Evolutionary conservation across 2,888 invertebrate genomes (phyloP), one percentile per base, ranked within the genome.

Genomic region (Vannuccia rotundouncinata): DNA sequence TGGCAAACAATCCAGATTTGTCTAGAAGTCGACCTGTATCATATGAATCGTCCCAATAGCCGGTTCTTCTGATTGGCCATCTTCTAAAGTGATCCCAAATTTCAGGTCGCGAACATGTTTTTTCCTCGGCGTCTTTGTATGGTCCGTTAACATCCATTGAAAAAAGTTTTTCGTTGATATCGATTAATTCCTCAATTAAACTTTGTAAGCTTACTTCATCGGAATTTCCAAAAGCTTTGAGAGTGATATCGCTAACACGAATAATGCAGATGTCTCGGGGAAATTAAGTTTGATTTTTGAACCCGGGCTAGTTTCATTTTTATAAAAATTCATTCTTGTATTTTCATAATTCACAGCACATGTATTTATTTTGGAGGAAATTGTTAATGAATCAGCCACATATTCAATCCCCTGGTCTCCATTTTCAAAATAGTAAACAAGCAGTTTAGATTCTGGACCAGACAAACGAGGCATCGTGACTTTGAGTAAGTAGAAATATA

Each of bases 211-310:
- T 66, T 66, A 22, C 2, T 13, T 27, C 66, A 5, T 74, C 60
- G 1, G 66, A 74, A 22, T 28, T 28, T 27, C 79, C 79, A 60
- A 79, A 79, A n/a, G 10, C 22, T 2, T 5, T 2, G 2, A 79
- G 22, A 79, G 59, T 29, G 10, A 79, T 74, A 29, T 79, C 79
- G 13, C 28, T 27, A 2, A 79, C 76, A 77, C 66, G 27, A 27
- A 79, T 17, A 74, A 22, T 28, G 22, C 79, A 79, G 1, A 1
- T 27, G 13, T 22, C 25, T 25, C 5, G 31, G 5, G 2, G n/a
- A 77, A 45, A 25, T 31, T 77, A 2, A 77, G 27, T 2, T 27
- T 2, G 2, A 77, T 27, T 2, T 25, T 25, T 25, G 1, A 1
- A 59, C 59, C 59, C 2, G 77, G 77, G 17, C 5, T n/a, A 1